Conservation (phyloP, 37 sponge, comb jelly and placozoan species). For the Hexactinellida sp. region DNA sequence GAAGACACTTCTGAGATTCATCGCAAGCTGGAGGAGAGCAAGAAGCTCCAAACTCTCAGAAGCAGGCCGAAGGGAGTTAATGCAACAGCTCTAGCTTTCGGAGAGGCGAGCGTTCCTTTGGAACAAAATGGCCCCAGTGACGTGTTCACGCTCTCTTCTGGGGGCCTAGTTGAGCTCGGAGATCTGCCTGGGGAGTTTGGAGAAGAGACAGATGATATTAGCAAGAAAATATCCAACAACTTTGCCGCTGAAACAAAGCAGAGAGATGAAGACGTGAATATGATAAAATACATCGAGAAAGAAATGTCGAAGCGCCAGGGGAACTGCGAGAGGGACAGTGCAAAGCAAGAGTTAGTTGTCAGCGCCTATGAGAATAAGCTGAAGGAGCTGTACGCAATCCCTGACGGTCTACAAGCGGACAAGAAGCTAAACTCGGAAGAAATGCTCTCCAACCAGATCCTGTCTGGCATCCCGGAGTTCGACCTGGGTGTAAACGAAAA, state of each 20-base stretch:
- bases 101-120: slow-evolving; percentile 11
- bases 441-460: slow-evolving; percentile 37
- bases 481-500: slow-evolving; percentile 31
- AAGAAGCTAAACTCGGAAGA: slow-evolving; percentile 20
- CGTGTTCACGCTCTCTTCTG: not conserved
- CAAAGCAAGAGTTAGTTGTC: not conserved
- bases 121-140: not conserved
- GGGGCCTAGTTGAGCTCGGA: not conserved
- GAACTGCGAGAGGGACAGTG: not conserved
- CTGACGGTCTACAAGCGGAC: not conserved
- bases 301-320: slow-evolving; percentile 26
- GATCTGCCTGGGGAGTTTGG: not conserved
- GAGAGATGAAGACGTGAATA: slow-evolving; percentile 23
- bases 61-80: slow-evolving; percentile 22
- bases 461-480: slow-evolving; percentile 30
- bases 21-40: not conserved
- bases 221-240: not conserved
- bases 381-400: slow-evolving; percentile 18
- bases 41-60: not conserved
- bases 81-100: slow-evolving; percentile 18
- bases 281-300: slow-evolving; percentile 27
- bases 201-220: not conserved
- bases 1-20: not conserved
- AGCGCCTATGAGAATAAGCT: not conserved
- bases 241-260: slow-evolving; percentile 27